These are phyloP conservation scores for Arizona elegans DNA, from an alignment of 2,113 vertebrate species.

Conservation along the genomic window DNA sequence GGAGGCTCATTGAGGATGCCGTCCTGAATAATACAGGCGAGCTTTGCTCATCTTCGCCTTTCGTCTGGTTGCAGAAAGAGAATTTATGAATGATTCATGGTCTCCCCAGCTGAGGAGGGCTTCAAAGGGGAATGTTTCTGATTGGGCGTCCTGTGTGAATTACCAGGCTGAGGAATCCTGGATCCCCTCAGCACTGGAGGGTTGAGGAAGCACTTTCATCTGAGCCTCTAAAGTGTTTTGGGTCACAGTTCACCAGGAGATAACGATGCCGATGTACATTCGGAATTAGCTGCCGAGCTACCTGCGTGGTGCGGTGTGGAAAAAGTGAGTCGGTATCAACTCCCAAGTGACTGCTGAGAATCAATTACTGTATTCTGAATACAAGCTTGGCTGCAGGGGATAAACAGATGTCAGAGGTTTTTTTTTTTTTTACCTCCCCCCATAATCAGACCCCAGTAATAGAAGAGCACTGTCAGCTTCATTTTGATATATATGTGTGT, in stretches of 20 bases:
- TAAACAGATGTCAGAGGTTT: conserved; percentile 90
- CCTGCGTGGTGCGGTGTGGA: conserved; percentile 81
- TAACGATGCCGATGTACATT: conserved; percentile 82
- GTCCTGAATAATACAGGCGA: conserved; percentile 83
- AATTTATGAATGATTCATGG: conserved; percentile 93
- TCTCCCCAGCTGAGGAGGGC: conserved; percentile 86
- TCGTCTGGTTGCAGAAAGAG: conserved; percentile 82
- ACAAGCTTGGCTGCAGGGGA: conserved; percentile 87
- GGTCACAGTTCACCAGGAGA: conserved; percentile 85
- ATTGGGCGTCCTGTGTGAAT: conserved; percentile 89
- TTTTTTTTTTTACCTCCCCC: conserved; percentile 66
- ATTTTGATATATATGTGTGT: conserved; percentile 65
- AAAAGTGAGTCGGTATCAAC: conserved; percentile 76
- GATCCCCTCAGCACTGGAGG: conserved; percentile 79
- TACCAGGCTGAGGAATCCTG: conserved; percentile 79
- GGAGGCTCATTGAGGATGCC: conserved; percentile 80
- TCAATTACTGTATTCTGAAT: conserved; percentile 95
- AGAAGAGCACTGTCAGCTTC: conserved; percentile 85
- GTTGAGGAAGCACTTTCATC: conserved; percentile 83
- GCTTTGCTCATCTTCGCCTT: conserved; percentile 79
- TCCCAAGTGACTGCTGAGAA: conserved; percentile 87
- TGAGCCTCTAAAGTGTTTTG: conserved; percentile 80
- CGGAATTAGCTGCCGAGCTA: conserved; percentile 81
- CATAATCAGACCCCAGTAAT: conserved; percentile 85
- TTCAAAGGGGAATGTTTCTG: conserved; percentile 88